phyloP scores from a whole-genome alignment of 2,888 invertebrate species.

The Epinotia ramella region DNA sequence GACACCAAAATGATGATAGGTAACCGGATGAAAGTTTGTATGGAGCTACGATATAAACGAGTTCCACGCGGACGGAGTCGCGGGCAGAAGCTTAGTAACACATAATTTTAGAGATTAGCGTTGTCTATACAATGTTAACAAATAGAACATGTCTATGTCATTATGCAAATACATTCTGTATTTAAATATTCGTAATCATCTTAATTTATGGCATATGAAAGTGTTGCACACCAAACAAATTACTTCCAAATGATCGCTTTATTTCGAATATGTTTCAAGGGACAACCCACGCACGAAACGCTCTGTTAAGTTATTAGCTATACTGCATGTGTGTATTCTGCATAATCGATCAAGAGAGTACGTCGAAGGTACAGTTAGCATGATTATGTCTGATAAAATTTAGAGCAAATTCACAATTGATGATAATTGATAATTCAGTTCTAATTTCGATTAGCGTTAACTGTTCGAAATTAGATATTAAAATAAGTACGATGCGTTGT shows the following conservation, averaged over 20 bases:
- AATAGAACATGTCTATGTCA: slow-evolving; percentile 22
- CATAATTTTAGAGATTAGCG: slow-evolving; percentile 22
- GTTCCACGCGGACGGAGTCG: no score
- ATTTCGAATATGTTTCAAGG: background rate
- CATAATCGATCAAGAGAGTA: slow-evolving; percentile 15
- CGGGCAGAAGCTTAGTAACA: slow-evolving; percentile 16
- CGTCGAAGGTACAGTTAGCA: slow-evolving; percentile 9
- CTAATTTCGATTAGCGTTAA: background rate
- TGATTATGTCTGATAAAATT: background rate
- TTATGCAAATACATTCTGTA: slow-evolving; percentile 33
- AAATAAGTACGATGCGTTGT: background rate
- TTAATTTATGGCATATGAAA: slow-evolving; percentile 23
- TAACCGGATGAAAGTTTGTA: no score
- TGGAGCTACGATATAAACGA: no score
- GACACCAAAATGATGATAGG: no score
- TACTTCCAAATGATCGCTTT: slow-evolving; percentile 33
- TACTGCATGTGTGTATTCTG: slow-evolving; percentile 24
- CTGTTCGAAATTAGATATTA: background rate
- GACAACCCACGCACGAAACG: slow-evolving; percentile 9
- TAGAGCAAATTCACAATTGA: background rate
- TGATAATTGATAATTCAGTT: background rate
- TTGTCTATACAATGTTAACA: slow-evolving; percentile 20
- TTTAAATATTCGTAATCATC: slow-evolving; percentile 24
- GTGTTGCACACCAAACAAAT: slow-evolving; percentile 3
- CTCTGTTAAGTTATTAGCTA: slow-evolving; percentile 4